Percentiles rank a stretch among this genome's conserved stretches.
These are phyloP conservation scores for Hozukius guyotensis DNA, from an alignment of 2,797 vertebrate genomes.

Conservation along the genomic window DNA sequence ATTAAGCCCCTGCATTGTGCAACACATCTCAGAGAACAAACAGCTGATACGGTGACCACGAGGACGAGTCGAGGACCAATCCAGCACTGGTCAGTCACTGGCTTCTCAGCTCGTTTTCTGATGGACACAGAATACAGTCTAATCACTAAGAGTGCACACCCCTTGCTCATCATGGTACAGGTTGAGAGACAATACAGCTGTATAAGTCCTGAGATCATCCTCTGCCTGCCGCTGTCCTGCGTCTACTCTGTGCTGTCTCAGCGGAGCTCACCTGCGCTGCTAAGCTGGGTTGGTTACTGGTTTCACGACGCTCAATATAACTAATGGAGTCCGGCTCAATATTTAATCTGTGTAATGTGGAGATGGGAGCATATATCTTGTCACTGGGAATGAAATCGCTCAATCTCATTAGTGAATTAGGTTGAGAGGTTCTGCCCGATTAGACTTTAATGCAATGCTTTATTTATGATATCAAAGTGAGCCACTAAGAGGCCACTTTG, in stretches of 20 bases:
- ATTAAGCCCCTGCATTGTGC: constrained; percentile 12
- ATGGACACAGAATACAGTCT: constrained; percentile 33
- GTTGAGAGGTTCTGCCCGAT: constrained; percentile 81
- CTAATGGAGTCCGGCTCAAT: constrained; percentile 84
- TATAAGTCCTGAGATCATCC: constrained; percentile 31
- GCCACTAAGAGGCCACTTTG: constrained; percentile 83
- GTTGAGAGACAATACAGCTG: constrained; percentile 15
- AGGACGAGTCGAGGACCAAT: constrained; percentile 7
- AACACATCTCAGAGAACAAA: constrained; percentile 13
- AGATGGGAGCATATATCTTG: constrained; percentile 85
- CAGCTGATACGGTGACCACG: background rate
- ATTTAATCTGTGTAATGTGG: constrained; percentile 87
- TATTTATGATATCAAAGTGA: constrained; percentile 89
- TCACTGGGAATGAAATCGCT: constrained; percentile 84
- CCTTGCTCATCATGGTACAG: constrained; percentile 39
- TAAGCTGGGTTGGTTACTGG: constrained; percentile 79
- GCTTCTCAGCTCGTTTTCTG: constrained; percentile 41
- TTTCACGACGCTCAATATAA: constrained; percentile 81
- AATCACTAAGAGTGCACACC: constrained; percentile 52
- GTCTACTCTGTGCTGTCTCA: background rate
- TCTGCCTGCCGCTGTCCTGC: background rate
- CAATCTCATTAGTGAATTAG: constrained; percentile 87
- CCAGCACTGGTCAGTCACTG: background rate
- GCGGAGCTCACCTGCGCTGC: constrained; percentile 57
- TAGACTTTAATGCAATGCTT: constrained; percentile 85